These are phyloP conservation scores for Melangyna quadrimaculata DNA, from an alignment of 2,888 invertebrate genomes.

Conservation along the genomic window DNA sequence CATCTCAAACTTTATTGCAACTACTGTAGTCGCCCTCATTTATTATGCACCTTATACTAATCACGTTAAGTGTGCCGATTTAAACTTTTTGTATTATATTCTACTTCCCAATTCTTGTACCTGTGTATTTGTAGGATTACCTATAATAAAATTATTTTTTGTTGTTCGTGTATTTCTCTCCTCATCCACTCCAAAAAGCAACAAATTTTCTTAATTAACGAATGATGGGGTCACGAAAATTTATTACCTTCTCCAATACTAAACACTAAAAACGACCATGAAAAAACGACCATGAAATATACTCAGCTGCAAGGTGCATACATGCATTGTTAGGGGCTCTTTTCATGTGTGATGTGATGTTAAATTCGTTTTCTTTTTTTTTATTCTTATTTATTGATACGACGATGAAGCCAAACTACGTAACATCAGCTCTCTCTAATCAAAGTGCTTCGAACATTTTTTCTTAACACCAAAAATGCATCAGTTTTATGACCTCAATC, in stretches of 20 bases:
- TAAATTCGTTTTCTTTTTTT: constrained; percentile 13
- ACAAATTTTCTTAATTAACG: constrained; percentile 68
- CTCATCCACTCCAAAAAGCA: not conserved
- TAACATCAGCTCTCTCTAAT: constrained; percentile 60
- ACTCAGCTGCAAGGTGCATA: constrained; percentile 54
- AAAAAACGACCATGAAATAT: too few species aligned
- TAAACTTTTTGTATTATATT: not conserved
- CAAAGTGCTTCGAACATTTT: constrained; percentile 58
- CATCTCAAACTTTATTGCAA: not conserved
- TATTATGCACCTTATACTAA: not conserved
- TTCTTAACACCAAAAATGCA: constrained; percentile 71
- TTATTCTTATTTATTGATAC: constrained; percentile 64
- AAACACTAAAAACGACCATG: constrained; percentile 44
- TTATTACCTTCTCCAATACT: constrained; percentile 59
- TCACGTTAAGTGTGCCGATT: not conserved
- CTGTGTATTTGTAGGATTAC: too few species aligned
- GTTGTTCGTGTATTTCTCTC: not conserved
- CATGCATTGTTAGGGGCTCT: constrained; percentile 44
- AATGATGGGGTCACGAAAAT: constrained; percentile 64
- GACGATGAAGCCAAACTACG: constrained; percentile 44
- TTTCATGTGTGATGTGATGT: not conserved
- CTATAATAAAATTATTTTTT: not conserved
- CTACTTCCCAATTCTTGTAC: not conserved
- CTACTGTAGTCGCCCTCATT: not conserved
- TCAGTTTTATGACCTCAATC: constrained; percentile 72